These are phyloP conservation scores for Sussaba pulchella DNA, from an alignment of 2,888 invertebrate genomes.

Conservation along the genomic window DNA sequence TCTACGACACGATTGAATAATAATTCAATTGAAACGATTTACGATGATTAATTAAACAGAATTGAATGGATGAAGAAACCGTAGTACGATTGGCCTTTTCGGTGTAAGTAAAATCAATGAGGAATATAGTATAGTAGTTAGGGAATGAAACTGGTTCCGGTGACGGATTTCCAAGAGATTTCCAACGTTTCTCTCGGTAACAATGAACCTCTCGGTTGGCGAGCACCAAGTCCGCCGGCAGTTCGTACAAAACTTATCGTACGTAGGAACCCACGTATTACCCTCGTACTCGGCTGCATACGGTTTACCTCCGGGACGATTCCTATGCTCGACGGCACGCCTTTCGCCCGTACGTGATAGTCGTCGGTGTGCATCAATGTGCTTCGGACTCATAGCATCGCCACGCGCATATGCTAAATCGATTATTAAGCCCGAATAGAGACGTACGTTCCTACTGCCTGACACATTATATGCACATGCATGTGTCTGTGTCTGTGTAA, in stretches of 20 bases:
- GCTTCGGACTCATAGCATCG: conserved; percentile 28
- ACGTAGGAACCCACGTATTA: conserved; percentile 1
- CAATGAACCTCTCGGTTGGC: conserved; percentile 12
- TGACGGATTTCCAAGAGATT: background rate
- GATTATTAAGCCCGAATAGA: conserved; percentile 46
- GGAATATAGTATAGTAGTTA: background rate
- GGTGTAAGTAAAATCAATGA: conserved; percentile 6
- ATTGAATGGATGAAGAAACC: background rate
- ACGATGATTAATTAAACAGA: background rate
- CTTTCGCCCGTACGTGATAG: conserved; percentile 36
- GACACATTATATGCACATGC: conserved; percentile 7
- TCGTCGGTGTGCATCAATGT: conserved; percentile 32
- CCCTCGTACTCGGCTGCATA: background rate
- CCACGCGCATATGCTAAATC: conserved; percentile 43
- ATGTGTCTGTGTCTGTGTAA: background rate
- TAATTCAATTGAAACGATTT: conserved; percentile 1
- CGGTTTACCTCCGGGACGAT: background rate
- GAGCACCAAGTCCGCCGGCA: background rate
- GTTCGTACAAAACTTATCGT: conserved; percentile 8
- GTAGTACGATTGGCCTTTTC: background rate
- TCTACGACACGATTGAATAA: background rate
- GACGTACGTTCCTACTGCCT: conserved; percentile 13
- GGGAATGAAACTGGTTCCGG: background rate
- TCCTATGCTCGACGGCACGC: conserved; percentile 42
- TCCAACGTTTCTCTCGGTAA: conserved; percentile 16